Evolutionary conservation across 2,888 invertebrate genomes (phyloP), one percentile per base, ranked within the genome.

Genomic region (Macaria notata): DNA sequence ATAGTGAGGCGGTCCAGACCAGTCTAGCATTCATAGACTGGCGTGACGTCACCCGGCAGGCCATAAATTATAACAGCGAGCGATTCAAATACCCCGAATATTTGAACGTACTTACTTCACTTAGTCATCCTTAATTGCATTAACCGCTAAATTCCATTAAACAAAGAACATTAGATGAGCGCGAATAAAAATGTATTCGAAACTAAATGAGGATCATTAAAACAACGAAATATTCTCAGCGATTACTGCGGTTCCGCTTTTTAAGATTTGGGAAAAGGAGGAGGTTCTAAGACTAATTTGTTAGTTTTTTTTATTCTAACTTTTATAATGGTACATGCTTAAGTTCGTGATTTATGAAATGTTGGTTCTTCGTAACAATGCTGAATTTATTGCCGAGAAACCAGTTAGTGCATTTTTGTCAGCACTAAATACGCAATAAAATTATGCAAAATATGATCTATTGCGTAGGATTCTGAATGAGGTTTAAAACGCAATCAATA

Each of bases 11-110:
- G 59, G 59, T 51, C 48, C 59, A 55, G 59, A 59, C 59, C 36
- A 55, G 59, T 59, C 59, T 59, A 59, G 54, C 59, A 55, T 49
- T 59, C 59, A 54, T 59, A 59, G 54, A 54, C 59, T 59, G 42
- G 44, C 46, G 39, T 59, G 59, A 59, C 59, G 59, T 59, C 59
- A 59, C 49, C 48, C 54, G 52, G 48, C 48, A 51, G 45, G 49
- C 51, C 51, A 55, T 55, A 55, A 51, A 54, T 59, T 59, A 54
- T 54, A 59, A 59, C 59, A 55, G 48, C 51, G 45, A 45, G 45
- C 59, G 48, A 51, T 59, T 59, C 51, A 51, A 59, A 54, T 48
- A 50, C 44, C 41, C 54, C 36, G 41, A 54, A 59, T 59, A 45
- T 59, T 55, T 59, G 51, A 50, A 43, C 47, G 54, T 48, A 59